These are phyloP conservation scores for Molossus molossus DNA, from an alignment of 2,797 vertebrate genomes.

Conservation along the genomic window DNA sequence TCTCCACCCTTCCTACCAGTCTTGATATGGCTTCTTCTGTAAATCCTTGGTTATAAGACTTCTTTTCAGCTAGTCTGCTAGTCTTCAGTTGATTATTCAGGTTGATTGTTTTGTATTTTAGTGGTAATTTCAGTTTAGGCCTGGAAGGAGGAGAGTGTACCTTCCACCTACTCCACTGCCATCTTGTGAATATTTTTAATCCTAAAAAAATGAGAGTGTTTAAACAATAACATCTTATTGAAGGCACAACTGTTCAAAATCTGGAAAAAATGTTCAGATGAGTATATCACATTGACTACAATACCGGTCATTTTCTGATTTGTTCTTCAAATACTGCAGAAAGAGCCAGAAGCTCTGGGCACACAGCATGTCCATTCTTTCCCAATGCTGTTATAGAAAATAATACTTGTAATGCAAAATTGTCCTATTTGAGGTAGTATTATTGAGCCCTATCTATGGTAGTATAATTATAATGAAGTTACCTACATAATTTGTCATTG, in stretches of 20 bases:
- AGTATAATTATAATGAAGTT: not conserved
- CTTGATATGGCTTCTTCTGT: not conserved
- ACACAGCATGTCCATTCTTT: not conserved
- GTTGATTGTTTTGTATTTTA: not conserved
- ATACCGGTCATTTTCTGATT: constrained; percentile 56
- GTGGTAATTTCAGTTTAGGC: not conserved
- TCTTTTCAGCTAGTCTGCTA: not conserved
- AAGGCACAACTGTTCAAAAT: constrained; percentile 53
- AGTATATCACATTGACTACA: not conserved
- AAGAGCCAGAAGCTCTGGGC: not conserved
- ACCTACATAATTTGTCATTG: not conserved
- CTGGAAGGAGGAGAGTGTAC: not conserved
- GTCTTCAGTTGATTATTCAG: not conserved
- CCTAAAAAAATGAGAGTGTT: not conserved
- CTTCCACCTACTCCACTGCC: not conserved
- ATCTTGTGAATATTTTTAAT: constrained; percentile 31
- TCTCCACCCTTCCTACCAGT: not conserved
- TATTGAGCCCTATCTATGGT: not conserved
- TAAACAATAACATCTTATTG: constrained; percentile 57
- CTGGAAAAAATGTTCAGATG: constrained; percentile 47
- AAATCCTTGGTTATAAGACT: not conserved
- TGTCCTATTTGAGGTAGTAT: not conserved
- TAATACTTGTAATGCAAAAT: constrained; percentile 34
- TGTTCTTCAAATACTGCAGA: constrained; percentile 50
- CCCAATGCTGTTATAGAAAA: constrained; percentile 12